Evolutionary conservation across 2,797 vertebrate species (phyloP), one percentile per base, ranked within the genome.

Genomic region (Pterois miles): DNA sequence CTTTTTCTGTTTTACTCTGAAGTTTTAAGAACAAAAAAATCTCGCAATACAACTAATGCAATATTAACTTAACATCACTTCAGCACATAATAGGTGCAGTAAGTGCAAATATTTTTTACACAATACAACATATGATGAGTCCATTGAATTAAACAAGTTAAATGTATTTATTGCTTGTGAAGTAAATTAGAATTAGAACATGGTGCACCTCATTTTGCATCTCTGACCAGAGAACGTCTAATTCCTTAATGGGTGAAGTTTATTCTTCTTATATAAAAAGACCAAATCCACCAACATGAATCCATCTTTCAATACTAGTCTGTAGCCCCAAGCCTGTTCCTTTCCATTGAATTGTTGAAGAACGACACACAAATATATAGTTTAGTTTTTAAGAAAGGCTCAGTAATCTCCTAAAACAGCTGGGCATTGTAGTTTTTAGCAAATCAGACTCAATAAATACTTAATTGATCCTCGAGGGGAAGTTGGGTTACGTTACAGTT

Each of bases 21-120:
- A 8, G 13, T 25, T 25, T 62, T 52, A 27, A 18, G 25, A 74
- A 40, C 7, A 1, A 53, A 18, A 18, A 74, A 23, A 38, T 23
- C 0, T 6, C 57, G 4, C 62, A 52, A 1, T 25, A 5, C 25
- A 58, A 29, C 6, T 1, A 53, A 0, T 25, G 34, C 0, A 12
- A n/a, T n/a, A 31, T 65, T 3, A 20, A 22, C 0, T 20, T 63
- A 33, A 8, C 2, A 53, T 76, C 0, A 0, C 5, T 25, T 65
- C 33, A 34, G 9, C 12, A 20, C 2, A 43, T 43, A 48, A 48
- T n/a, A 48, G 4, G 46, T 20, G 46, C 20, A 48, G n/a, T 48
- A 48, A 48, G 20, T 48, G 46, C 46, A 48, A 20, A 20, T 48
- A 48, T n/a, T n/a, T 48, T 48, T 1, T 20, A 48, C 4, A 48